A percentile compares a stretch with the other conserved stretches of the same genome.
phyloP scores from a whole-genome alignment of 2,888 invertebrate species.

The Chrysolina oricalcia region DNA sequence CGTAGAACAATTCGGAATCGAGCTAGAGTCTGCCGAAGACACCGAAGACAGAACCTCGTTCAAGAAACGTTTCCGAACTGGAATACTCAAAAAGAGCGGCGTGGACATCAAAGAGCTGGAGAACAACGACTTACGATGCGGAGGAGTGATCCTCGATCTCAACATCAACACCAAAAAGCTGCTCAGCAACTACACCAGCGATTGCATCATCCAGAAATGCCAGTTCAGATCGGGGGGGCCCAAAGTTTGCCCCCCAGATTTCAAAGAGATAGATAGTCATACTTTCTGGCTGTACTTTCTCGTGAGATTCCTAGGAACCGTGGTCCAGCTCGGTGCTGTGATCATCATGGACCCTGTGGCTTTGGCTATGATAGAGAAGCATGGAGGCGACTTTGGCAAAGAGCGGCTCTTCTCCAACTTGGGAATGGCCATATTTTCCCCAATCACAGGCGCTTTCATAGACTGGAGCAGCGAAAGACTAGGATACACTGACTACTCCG shows the following conservation, averaged over 20 bases:
- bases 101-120: slow-evolving; percentile 84
- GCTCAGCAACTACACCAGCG: slow-evolving; percentile 77
- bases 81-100: slow-evolving; percentile 77
- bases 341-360: slow-evolving; percentile 93
- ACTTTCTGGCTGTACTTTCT: slow-evolving; percentile 90
- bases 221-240: slow-evolving; percentile 84
- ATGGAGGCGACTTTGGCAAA: slow-evolving; percentile 87
- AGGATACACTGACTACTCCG: slow-evolving; percentile 88
- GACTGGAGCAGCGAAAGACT: slow-evolving; percentile 80
- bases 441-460: slow-evolving; percentile 85
- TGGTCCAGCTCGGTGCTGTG: slow-evolving; percentile 88
- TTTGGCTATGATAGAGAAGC: slow-evolving; percentile 88
- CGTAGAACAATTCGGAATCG: slow-evolving; percentile 83
- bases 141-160: slow-evolving; percentile 80
- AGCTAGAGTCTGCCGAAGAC: slow-evolving; percentile 82
- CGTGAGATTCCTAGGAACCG: slow-evolving; percentile 85
- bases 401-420: slow-evolving; percentile 87
- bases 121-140: slow-evolving; percentile 83
- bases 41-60: slow-evolving; percentile 85
- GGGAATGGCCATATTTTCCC: slow-evolving; percentile 88
- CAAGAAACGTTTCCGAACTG: slow-evolving; percentile 81
- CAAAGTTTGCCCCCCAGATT: slow-evolving; percentile 86
- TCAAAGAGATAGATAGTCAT: slow-evolving; percentile 83
- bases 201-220: slow-evolving; percentile 86
- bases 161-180: slow-evolving; percentile 78